phyloP scores from a whole-genome alignment of 1,140 invertebrate species.

The Condylostylus longicornis region DNA sequence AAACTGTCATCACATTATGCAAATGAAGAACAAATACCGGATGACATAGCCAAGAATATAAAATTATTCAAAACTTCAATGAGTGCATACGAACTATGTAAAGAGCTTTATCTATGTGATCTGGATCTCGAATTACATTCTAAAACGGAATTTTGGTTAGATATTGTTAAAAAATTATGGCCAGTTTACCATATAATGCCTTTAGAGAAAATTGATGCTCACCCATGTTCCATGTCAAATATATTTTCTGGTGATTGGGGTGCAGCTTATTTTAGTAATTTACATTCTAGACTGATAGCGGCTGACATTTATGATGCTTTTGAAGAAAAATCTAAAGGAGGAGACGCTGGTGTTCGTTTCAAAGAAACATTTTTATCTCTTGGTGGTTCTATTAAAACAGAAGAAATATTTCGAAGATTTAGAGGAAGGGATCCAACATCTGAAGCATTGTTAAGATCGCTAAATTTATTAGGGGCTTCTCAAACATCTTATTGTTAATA shows the following conservation, averaged over 20 bases:
- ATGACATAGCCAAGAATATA: slow-evolving; percentile 47
- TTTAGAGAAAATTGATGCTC: slow-evolving; percentile 57
- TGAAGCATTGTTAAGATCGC: slow-evolving; percentile 53
- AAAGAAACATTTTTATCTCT: slow-evolving; percentile 71
- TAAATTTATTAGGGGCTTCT: slow-evolving; percentile 18
- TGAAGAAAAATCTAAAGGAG: slow-evolving; percentile 42
- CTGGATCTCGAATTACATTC: slow-evolving; percentile 76
- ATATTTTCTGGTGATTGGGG: slow-evolving; percentile 56
- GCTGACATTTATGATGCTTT: slow-evolving; percentile 80
- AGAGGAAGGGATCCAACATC: slow-evolving; percentile 78
- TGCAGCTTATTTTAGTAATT: slow-evolving; percentile 57
- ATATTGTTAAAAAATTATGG: slow-evolving; percentile 62
- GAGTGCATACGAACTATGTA: slow-evolving; percentile 60
- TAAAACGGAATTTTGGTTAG: slow-evolving; percentile 61
- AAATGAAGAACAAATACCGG: slow-evolving; percentile 52
- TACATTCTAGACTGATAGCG: slow-evolving; percentile 77
- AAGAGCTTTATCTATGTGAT: slow-evolving; percentile 64
- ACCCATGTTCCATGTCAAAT: slow-evolving; percentile 62
- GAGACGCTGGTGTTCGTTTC: slow-evolving; percentile 49
- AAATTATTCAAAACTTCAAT: slow-evolving; percentile 52
- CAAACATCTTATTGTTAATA: too few species aligned
- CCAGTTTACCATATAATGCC: slow-evolving; percentile 57
- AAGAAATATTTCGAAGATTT: slow-evolving; percentile 77
- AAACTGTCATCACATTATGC: slow-evolving; percentile 57
- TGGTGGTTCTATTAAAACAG: slow-evolving; percentile 62